Evolutionary conservation across 2,113 vertebrate species (phyloP).

Genomic region (Nibea albiflora): DNA sequence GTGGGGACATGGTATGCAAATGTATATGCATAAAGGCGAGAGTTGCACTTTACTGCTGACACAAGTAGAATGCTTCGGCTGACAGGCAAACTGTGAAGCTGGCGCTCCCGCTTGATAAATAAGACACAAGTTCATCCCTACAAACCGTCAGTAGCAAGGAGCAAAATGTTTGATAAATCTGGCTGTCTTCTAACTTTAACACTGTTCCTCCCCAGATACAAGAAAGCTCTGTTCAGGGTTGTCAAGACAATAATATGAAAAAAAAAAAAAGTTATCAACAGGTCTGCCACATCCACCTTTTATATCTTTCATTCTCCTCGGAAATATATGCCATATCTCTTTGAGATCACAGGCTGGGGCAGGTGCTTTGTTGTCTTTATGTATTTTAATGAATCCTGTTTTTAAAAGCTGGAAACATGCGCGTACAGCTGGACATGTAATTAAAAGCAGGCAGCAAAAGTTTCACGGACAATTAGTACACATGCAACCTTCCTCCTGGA

Average conservation of each 20-base stretch:
- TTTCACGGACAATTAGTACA: constrained; percentile 39
- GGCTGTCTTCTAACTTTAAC: constrained; percentile 6
- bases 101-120: neutral
- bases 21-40: too few species aligned
- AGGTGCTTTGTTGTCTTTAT: constrained; percentile 15
- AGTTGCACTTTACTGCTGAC: too few species aligned
- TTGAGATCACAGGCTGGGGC: neutral
- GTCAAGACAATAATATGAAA: neutral
- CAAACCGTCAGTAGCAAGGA: neutral
- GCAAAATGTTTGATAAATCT: neutral
- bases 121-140: neutral
- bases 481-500: constrained; percentile 46
- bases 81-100: neutral
- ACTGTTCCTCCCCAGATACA: neutral
- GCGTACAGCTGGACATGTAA: constrained; percentile 27
- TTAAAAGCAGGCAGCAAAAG: constrained; percentile 40
- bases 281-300: neutral
- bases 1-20: too few species aligned
- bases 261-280: neutral
- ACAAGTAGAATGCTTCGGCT: too few species aligned
- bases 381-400: constrained; percentile 4
- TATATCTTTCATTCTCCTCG: neutral
- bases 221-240: constrained; percentile 8
- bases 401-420: constrained; percentile 27
- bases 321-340: neutral